These are phyloP conservation scores for Scaptodrosophila latifasciaeformis DNA, from an alignment of 2,888 invertebrate genomes.

Conservation along the genomic window DNA sequence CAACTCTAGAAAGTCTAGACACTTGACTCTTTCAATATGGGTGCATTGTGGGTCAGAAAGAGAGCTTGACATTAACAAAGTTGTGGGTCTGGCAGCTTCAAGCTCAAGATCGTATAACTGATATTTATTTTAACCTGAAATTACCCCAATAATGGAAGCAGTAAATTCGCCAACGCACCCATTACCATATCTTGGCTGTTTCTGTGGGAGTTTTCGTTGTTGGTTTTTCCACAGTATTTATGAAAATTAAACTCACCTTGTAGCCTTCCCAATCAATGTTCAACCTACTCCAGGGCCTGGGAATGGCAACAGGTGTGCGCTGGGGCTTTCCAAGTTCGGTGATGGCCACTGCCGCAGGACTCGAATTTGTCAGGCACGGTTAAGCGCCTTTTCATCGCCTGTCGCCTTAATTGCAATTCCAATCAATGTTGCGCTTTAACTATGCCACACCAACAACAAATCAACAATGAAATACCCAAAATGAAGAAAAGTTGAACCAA, in stretches of 20 bases:
- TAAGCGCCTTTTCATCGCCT: constrained; percentile 2
- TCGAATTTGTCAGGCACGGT: background rate
- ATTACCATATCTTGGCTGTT: background rate
- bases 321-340: too few relatives aligned
- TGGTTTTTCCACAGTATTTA: constrained; percentile 8
- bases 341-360: too few relatives aligned
- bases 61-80: too few relatives aligned
- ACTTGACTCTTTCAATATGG: constrained; percentile 5
- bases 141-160: too few relatives aligned
- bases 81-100: background rate
- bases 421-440: background rate
- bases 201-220: background rate
- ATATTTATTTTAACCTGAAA: background rate
- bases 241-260: constrained; percentile 1
- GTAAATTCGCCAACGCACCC: background rate
- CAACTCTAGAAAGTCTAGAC: constrained; percentile 41
- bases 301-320: constrained; percentile 1
- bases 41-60: background rate
- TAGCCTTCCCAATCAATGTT: too few relatives aligned
- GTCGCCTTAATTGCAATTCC: constrained; percentile 5
- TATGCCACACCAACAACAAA: background rate
- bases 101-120: background rate
- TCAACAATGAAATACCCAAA: background rate
- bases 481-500: background rate
- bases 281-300: too few relatives aligned